phyloP scores from a whole-genome alignment of 2,888 invertebrate species.

The Apamea anceps region DNA sequence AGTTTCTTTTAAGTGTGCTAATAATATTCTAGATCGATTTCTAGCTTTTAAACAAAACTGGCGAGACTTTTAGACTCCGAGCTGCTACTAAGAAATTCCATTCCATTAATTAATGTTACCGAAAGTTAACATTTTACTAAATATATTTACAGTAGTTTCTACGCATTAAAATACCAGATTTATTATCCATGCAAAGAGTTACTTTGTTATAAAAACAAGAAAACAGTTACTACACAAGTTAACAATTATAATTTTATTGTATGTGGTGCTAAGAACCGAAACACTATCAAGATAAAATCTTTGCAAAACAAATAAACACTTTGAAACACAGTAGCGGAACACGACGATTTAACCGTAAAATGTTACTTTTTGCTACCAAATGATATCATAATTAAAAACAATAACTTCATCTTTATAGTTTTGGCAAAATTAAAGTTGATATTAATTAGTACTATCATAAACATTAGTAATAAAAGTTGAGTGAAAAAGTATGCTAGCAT shows the following conservation, averaged over 20 bases:
- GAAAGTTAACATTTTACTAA: background rate
- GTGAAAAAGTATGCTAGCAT: no score
- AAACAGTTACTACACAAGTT: background rate
- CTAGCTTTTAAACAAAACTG: no score
- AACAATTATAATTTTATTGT: background rate
- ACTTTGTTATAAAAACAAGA: background rate
- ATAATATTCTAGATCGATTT: background rate
- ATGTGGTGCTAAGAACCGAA: slow-evolving; percentile 23
- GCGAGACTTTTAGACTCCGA: no score
- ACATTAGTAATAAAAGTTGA: no score
- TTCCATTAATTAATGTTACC: background rate
- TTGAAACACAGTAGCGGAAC: slow-evolving; percentile 2
- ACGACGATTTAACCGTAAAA: slow-evolving; percentile 2
- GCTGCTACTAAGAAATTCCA: background rate
- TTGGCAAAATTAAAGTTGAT: background rate
- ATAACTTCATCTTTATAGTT: slow-evolving; percentile 13
- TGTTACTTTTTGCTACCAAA: background rate
- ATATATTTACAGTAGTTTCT: background rate
- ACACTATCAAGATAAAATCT: background rate
- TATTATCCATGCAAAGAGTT: background rate
- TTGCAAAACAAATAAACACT: slow-evolving; percentile 10
- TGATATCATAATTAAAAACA: slow-evolving; percentile 8
- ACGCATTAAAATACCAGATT: background rate
- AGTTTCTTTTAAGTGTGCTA: background rate
- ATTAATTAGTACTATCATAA: no score